Percentiles rank a stretch among this genome's conserved stretches.
Conservation (phyloP, 2,113 vertebrate genomes). For the Nibea coibor region DNA sequence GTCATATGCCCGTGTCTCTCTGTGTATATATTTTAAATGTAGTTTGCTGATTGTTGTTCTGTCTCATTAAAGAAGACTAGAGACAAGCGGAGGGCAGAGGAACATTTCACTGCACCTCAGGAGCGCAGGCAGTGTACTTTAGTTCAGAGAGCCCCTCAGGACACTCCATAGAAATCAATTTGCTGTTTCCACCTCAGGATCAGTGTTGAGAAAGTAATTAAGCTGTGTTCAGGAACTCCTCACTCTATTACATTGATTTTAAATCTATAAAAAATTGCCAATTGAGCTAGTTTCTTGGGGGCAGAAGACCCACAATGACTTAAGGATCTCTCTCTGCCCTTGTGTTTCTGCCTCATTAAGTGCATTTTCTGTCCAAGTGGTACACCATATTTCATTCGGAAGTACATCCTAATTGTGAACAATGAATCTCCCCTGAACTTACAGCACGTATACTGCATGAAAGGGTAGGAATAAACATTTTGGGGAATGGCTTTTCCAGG, state of each 20-base stretch:
- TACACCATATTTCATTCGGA: background rate
- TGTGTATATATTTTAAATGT: background rate
- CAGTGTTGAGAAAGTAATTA: slow-evolving; percentile 72
- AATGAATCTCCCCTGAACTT: background rate
- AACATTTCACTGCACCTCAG: slow-evolving; percentile 17
- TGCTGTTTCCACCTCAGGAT: slow-evolving; percentile 56
- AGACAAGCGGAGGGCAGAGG: slow-evolving; percentile 13
- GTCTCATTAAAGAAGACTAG: background rate
- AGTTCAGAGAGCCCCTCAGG: slow-evolving; percentile 50
- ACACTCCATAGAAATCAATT: slow-evolving; percentile 67
- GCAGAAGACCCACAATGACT: slow-evolving; percentile 31
- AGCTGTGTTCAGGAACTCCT: slow-evolving; percentile 71
- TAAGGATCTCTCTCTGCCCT: slow-evolving; percentile 3
- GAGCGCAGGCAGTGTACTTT: slow-evolving; percentile 16
- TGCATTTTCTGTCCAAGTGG: slow-evolving; percentile 22
- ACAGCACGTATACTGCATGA: background rate
- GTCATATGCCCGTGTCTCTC: too few relatives aligned
- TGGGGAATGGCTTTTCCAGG: background rate
- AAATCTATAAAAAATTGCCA: slow-evolving; percentile 63
- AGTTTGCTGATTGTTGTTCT: background rate
- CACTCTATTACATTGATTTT: slow-evolving; percentile 71
- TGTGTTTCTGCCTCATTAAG: slow-evolving; percentile 22
- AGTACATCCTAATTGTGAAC: background rate
- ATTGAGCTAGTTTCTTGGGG: slow-evolving; percentile 59
- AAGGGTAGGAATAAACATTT: background rate